These are phyloP conservation scores for Mus caroli DNA, from an alignment of 2,797 vertebrate genomes.

Conservation along the genomic window DNA sequence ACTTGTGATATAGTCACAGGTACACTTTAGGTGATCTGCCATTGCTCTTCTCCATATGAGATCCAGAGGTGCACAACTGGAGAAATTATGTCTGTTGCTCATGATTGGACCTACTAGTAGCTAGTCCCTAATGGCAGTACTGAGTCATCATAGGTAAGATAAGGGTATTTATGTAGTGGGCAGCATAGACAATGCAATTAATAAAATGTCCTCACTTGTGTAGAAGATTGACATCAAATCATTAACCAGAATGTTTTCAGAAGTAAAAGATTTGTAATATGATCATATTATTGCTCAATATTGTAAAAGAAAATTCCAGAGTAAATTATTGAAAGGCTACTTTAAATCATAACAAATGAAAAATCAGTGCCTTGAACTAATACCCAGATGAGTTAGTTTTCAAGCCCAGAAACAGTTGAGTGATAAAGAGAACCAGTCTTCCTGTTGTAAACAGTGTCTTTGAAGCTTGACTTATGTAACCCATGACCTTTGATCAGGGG, in stretches of 20 bases:
- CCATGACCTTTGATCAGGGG: not conserved
- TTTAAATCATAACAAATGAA: not conserved
- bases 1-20: not conserved
- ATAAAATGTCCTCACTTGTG: not conserved
- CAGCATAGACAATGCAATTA: not conserved
- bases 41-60: not conserved
- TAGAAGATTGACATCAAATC: not conserved
- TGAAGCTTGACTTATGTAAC: not conserved
- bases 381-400: not conserved
- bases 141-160: not conserved
- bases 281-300: not conserved
- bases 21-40: not conserved
- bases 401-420: not conserved
- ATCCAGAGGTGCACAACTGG: not conserved
- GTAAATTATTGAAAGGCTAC: not conserved
- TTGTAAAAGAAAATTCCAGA: not conserved
- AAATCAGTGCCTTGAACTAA: not conserved
- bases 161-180: not conserved
- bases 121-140: not conserved
- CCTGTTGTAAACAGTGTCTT: not conserved
- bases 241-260: not conserved
- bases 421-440: not conserved
- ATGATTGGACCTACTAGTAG: not conserved
- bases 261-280: not conserved
- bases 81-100: not conserved